These are phyloP conservation scores for Microcebus murinus DNA, from an alignment of 2,113 vertebrate species.

Conservation along the genomic window DNA sequence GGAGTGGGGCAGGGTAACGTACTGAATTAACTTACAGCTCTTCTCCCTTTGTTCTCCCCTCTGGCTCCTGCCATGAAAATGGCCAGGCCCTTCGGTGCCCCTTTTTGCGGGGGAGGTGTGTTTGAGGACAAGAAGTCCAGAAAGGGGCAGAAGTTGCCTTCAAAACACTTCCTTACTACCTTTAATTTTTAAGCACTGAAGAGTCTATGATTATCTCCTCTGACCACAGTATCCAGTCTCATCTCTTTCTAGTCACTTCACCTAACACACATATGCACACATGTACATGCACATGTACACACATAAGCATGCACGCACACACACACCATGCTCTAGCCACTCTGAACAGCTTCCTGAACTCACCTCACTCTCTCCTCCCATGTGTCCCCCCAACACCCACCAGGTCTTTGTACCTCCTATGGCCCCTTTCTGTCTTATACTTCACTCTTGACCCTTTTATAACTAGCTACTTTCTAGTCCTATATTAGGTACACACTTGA, in stretches of 20 bases:
- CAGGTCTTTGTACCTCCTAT: background rate
- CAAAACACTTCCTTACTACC: background rate
- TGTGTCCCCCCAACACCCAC: background rate
- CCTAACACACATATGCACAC: too few species aligned
- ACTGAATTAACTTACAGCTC: rapidly evolving
- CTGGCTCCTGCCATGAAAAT: rapidly evolving
- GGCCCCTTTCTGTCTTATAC: background rate
- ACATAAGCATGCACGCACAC: background rate
- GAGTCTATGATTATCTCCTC: background rate
- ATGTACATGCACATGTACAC: too few species aligned
- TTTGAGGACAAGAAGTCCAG: background rate
- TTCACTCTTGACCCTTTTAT: background rate
- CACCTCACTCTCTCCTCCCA: background rate
- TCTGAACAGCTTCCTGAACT: background rate
- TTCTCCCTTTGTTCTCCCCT: background rate
- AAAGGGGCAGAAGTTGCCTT: background rate
- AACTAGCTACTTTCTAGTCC: background rate
- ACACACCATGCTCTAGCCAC: background rate
- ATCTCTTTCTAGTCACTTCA: background rate
- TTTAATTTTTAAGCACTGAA: constrained; percentile 1
- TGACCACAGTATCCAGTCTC: background rate
- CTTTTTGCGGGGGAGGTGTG: background rate
- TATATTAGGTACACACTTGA: background rate
- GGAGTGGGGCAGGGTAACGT: background rate
- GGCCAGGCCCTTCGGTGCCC: background rate